phyloP scores from a whole-genome alignment of 2,888 invertebrate species.

The Carterocephalus palaemon region DNA sequence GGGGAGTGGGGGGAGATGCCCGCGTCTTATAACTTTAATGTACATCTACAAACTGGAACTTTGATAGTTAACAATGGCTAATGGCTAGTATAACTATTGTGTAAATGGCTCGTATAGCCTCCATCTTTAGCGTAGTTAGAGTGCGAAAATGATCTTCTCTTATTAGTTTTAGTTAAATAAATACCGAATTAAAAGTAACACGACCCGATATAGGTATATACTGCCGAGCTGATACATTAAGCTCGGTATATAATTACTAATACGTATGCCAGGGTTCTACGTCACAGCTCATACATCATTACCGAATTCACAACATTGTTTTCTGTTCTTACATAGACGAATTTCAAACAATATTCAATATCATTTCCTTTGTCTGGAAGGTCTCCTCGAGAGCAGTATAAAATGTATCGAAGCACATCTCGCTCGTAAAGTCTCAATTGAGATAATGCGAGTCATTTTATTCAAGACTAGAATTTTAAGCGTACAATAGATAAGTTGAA shows the following conservation, averaged over 20 bases:
- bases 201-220: background rate
- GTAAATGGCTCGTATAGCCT: too few relatives aligned
- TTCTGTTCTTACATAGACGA: background rate
- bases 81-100: too few relatives aligned
- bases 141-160: too few relatives aligned
- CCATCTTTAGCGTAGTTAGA: too few relatives aligned
- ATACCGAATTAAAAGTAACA: too few relatives aligned
- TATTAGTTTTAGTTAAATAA: too few relatives aligned
- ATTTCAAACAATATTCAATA: background rate
- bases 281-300: conserved; percentile 6
- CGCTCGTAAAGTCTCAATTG: conserved; percentile 13
- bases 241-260: too few relatives aligned
- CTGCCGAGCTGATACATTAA: background rate
- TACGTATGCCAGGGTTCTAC: background rate
- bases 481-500: conserved; percentile 16
- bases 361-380: background rate
- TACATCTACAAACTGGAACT: too few relatives aligned
- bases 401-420: conserved; percentile 7
- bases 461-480: conserved; percentile 12
- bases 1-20: too few relatives aligned
- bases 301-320: conserved; percentile 6
- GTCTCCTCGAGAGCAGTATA: background rate
- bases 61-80: too few relatives aligned
- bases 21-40: too few relatives aligned
- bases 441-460: conserved; percentile 19